Evolutionary conservation across 2,797 vertebrate species (phyloP).

Genomic region (Thripadectes ignobilis): DNA sequence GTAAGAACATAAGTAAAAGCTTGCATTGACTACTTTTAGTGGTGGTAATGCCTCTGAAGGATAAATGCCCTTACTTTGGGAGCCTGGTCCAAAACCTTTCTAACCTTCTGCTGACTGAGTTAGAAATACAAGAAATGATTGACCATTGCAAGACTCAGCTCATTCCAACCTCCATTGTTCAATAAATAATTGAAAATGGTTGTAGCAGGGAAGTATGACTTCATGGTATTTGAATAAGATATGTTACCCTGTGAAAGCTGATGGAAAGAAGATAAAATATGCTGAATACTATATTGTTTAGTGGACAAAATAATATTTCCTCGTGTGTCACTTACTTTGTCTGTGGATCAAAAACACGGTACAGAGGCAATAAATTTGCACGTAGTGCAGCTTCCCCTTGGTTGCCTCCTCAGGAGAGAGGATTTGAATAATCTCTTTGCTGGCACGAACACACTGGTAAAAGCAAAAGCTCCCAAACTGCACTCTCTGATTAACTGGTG

Average conservation of each 20-base stretch:
- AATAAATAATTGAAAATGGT: conserved; percentile 46
- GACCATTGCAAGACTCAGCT: not conserved
- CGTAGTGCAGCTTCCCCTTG: not conserved
- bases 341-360: not conserved
- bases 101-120: not conserved
- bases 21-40: not conserved
- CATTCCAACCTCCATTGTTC: not conserved
- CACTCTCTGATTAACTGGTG: not conserved
- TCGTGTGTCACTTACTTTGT: conserved; percentile 24
- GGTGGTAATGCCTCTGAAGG: not conserved
- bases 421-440: conserved; percentile 10
- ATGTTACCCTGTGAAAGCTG: not conserved
- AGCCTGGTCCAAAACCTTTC: not conserved
- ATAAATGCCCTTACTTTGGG: not conserved
- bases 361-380: not conserved
- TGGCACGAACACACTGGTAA: fast-evolving
- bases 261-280: conserved; percentile 42
- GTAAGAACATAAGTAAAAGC: not conserved
- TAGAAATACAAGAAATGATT: not conserved
- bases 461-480: not conserved
- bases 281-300: conserved; percentile 25
- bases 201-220: conserved; percentile 46
- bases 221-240: conserved; percentile 44
- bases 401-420: not conserved
- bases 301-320: conserved; percentile 35